Conservation (phyloP, 2,113 vertebrate genomes). For the Pipa parva region DNA sequence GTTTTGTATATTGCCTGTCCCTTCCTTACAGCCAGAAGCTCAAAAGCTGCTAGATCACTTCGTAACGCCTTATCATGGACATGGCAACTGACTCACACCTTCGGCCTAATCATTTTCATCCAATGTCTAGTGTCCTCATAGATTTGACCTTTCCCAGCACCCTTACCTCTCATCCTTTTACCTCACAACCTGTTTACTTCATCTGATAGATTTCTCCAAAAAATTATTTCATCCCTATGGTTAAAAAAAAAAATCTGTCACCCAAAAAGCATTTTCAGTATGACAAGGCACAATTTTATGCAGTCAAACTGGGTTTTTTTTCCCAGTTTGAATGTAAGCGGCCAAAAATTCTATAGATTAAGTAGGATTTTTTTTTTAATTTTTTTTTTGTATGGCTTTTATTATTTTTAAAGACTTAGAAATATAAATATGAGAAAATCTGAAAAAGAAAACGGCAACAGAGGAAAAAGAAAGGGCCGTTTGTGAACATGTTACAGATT, state of each 20-base stretch:
- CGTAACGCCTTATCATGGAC: slow-evolving; percentile 99
- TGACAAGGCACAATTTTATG: not conserved
- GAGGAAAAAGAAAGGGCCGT: slow-evolving; percentile 47
- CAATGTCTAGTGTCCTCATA: slow-evolving; percentile 96
- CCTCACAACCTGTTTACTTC: slow-evolving; percentile 52
- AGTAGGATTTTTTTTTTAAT: not conserved
- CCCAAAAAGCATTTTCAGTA: slow-evolving; percentile 38
- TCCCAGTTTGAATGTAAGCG: slow-evolving; percentile 39
- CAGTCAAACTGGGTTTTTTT: slow-evolving; percentile 60
- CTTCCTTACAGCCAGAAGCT: slow-evolving; percentile 99
- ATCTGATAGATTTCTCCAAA: slow-evolving; percentile 54
- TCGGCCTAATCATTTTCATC: slow-evolving; percentile 94
- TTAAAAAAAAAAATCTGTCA: slow-evolving; percentile 55
- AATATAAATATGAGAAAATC: not conserved
- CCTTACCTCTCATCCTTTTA: slow-evolving; percentile 55
- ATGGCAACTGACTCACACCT: slow-evolving; percentile 99
- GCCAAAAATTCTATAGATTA: slow-evolving; percentile 49
- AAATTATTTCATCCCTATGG: slow-evolving; percentile 48
- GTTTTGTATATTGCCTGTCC: slow-evolving; percentile 97
- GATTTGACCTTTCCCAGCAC: slow-evolving; percentile 60
- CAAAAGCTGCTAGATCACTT: slow-evolving; percentile 99
- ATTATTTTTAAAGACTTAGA: not conserved
- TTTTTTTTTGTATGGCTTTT: slow-evolving; percentile 38
- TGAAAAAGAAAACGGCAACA: slow-evolving; percentile 8
- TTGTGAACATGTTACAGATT: slow-evolving; percentile 63